phyloP scores from a whole-genome alignment of 2,888 invertebrate species.

The Andrena hattorfiana region DNA sequence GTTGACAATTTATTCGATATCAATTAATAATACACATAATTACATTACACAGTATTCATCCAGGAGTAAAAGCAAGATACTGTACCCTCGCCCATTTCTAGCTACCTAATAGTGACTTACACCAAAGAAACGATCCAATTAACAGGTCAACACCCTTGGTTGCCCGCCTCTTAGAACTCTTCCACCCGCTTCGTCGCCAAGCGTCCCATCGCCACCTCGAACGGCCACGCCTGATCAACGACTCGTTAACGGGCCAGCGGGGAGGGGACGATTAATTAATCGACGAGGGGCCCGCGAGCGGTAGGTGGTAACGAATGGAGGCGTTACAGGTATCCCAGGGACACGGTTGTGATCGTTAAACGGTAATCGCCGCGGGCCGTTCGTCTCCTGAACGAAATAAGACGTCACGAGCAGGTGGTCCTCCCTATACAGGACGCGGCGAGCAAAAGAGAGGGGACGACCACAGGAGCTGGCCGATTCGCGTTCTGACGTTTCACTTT shows the following conservation, averaged over 20 bases:
- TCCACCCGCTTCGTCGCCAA: slow-evolving; percentile 6
- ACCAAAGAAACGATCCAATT: slow-evolving; percentile 19
- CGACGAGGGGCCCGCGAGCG: slow-evolving; percentile 53
- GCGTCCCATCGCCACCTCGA: background rate
- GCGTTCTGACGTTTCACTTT: slow-evolving; percentile 81
- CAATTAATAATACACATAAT: too few relatives aligned
- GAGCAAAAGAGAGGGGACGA: slow-evolving; percentile 6
- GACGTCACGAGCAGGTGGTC: slow-evolving; percentile 81
- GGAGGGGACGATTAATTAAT: slow-evolving; percentile 73
- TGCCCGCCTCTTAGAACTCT: background rate
- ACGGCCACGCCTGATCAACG: slow-evolving; percentile 46
- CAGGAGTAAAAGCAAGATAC: too few relatives aligned
- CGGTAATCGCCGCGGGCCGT: slow-evolving; percentile 70
- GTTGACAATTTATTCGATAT: too few relatives aligned
- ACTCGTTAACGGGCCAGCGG: slow-evolving; percentile 65
- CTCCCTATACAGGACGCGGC: slow-evolving; percentile 25
- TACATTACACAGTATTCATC: too few relatives aligned
- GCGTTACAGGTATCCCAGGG: slow-evolving; percentile 71
- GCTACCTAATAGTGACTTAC: too few relatives aligned
- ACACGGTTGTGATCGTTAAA: slow-evolving; percentile 76
- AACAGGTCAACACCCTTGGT: slow-evolving; percentile 11
- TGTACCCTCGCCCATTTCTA: too few relatives aligned
- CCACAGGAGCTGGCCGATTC: slow-evolving; percentile 28
- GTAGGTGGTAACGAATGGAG: slow-evolving; percentile 75
- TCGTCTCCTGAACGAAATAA: slow-evolving; percentile 69